These are phyloP conservation scores for Chiroxiphia lanceolata DNA, from an alignment of 2,797 vertebrate species.

Conservation along the genomic window DNA sequence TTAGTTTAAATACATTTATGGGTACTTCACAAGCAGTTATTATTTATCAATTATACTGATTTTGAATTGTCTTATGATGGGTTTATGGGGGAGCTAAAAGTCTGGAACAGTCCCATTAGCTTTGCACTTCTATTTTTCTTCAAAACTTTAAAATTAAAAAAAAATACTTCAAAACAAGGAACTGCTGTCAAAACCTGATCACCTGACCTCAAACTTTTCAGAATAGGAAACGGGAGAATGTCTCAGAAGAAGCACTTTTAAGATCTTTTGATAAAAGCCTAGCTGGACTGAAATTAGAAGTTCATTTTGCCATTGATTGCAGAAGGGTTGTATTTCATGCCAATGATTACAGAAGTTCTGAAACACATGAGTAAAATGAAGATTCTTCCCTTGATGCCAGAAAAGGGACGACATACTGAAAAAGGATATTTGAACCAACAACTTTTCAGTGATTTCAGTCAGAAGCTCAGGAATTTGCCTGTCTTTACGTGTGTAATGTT, in stretches of 20 bases:
- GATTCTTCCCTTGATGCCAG: background rate
- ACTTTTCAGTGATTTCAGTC: background rate
- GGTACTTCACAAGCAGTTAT: background rate
- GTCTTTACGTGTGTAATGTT: background rate
- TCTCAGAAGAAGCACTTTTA: background rate
- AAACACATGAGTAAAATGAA: background rate
- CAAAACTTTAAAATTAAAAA: background rate
- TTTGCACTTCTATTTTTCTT: background rate
- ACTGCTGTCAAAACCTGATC: background rate
- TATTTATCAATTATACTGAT: background rate
- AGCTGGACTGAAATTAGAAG: background rate
- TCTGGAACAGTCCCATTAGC: background rate
- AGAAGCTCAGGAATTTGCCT: background rate
- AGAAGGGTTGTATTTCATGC: accelerated
- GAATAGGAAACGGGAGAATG: background rate
- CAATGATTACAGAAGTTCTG: background rate
- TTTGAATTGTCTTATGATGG: background rate
- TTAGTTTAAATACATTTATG: background rate
- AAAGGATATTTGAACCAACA: background rate
- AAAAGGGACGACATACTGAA: background rate
- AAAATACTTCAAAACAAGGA: background rate
- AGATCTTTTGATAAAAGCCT: background rate
- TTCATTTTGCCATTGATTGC: background rate
- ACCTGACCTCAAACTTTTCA: background rate
- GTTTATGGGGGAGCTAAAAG: background rate